Evolutionary conservation across 2,888 invertebrate genomes (phyloP), one percentile per base, ranked within the genome.

Genomic region (Pseudococcus jackbeardsleyi): DNA sequence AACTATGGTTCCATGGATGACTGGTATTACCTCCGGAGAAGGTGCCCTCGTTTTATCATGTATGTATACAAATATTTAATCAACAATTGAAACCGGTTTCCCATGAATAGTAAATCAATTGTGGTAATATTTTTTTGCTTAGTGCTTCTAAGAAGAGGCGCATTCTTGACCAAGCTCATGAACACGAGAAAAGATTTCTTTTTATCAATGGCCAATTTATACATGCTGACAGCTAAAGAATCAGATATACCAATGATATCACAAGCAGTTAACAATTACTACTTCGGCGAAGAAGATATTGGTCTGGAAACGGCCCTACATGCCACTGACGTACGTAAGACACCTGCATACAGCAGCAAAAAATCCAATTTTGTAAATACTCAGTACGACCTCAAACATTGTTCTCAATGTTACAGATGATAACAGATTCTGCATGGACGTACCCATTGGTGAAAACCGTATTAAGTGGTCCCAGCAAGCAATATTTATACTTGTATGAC

Each of bases 281-380:
- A 54, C 5, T 54, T 54, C n/a, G 54, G 54, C n/a, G 5, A 17
- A 17, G n/a, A 54, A n/a, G 54, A 54, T 54, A 54, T 54, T 15
- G n/a, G 54, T 92, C 95, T 12, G 94, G 95, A 54, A n/a, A 54
- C 54, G 5, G 54, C 54, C 6, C 15, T 4, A 12, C 4, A 50
- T 12, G 48, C 15, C 8, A 15, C 15, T 4, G 11, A 50, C 2
- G 42, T 50, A 50, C 8, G 48, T 50, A 50, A n/a, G n/a, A n/a
- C n/a, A n/a, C n/a, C n/a, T n/a, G n/a, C n/a, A n/a, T n/a, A n/a
- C n/a, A n/a, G n/a, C n/a, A n/a, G n/a, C n/a, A n/a, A n/a, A 42
- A 8, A 5, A 8, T 15, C 48, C 15, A 50, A 42, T 9, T 3
- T 42, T 33, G 26, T 33, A 33, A 42, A 42, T 42, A 6, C 0